Percentiles rank a stretch among this genome's conserved stretches.
Evolutionary conservation across 2,113 vertebrate species (phyloP).

Genomic region (Pao palembangensis): DNA sequence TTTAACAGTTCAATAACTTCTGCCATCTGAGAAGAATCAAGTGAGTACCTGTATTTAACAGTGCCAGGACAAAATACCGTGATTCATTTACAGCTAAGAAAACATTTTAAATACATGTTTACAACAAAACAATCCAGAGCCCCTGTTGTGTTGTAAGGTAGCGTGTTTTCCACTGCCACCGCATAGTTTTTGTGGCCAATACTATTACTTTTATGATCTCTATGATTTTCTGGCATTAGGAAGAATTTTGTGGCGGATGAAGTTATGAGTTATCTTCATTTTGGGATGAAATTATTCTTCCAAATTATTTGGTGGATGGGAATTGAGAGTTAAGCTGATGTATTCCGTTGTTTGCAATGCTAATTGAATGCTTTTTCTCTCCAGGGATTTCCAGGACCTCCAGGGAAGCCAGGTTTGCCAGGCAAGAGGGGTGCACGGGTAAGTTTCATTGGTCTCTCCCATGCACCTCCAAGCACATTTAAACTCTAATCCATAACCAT

Average conservation of each 20-base stretch:
- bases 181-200: no score
- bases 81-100: background rate
- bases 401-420: conserved; percentile 85
- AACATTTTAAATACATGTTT: conserved; percentile 5
- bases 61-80: background rate
- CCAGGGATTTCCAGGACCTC: conserved; percentile 87
- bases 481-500: background rate
- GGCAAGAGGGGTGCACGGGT: conserved; percentile 91
- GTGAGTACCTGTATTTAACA: conserved; percentile 8
- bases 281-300: conserved; percentile 9
- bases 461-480: conserved; percentile 12
- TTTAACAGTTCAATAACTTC: conserved; percentile 18
- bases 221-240: conserved; percentile 53
- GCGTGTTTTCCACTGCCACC: no score
- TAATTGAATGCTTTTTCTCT: conserved; percentile 15
- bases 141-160: no score
- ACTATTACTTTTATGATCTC: conserved; percentile 62
- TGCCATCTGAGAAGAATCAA: background rate
- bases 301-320: background rate
- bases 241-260: conserved; percentile 37
- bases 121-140: no score
- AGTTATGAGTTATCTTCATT: conserved; percentile 48
- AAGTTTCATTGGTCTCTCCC: conserved; percentile 60
- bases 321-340: background rate
- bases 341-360: background rate